Conservation (phyloP, 2,113 vertebrate species). For the Calidris pygmaea region DNA sequence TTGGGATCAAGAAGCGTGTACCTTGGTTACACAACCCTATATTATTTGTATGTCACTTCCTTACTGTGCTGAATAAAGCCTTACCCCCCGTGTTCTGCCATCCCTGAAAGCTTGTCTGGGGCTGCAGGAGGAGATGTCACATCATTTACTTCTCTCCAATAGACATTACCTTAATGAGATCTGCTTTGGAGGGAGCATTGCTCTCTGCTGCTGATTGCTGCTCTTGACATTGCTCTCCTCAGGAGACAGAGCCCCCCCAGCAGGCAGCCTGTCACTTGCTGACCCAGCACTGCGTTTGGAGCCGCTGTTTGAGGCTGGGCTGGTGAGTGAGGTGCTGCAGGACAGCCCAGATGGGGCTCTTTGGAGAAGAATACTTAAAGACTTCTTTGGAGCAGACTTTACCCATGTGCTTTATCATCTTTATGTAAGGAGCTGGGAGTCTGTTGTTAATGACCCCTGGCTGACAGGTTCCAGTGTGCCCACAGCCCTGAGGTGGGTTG, state of each 20-base stretch:
- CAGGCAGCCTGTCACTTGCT: background rate
- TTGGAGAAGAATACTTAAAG: background rate
- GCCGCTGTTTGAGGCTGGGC: background rate
- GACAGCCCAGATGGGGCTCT: background rate
- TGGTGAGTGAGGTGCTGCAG: background rate
- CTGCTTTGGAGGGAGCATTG: background rate
- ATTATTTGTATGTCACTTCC: background rate
- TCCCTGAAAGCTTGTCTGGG: background rate
- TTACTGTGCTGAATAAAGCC: constrained; percentile 47
- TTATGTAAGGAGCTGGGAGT: background rate
- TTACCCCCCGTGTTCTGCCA: background rate
- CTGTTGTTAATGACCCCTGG: background rate
- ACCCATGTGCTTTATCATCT: background rate
- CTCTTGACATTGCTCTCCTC: background rate
- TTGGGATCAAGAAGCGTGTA: background rate
- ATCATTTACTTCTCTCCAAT: background rate
- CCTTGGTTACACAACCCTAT: background rate
- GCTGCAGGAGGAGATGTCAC: background rate
- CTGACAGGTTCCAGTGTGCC: background rate
- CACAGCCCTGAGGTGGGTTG: background rate
- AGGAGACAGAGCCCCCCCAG: background rate
- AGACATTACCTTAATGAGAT: constrained; percentile 8
- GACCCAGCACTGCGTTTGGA: background rate
- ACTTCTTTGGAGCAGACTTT: background rate
- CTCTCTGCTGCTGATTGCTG: background rate